A percentile compares a stretch with the other conserved stretches of the same genome.
Evolutionary conservation across 2,113 vertebrate species (phyloP).

Genomic region (Penelope pileata): DNA sequence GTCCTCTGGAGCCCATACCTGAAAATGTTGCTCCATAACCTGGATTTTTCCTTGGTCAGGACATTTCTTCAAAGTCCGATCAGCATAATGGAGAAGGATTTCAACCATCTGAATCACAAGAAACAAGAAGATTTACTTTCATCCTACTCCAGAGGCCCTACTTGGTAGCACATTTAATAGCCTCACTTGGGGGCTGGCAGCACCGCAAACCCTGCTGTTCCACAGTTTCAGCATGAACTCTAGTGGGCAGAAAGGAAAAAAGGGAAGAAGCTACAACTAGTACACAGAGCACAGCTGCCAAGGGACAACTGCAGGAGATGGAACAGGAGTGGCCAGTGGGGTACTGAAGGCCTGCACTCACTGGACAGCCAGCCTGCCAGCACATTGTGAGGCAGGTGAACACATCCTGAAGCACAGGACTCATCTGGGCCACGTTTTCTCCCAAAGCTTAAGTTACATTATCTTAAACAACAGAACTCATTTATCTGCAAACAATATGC

Average conservation of each 20-base stretch:
- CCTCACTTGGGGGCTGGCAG: not conserved
- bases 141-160: not conserved
- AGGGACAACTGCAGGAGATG: not conserved
- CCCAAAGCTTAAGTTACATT: not conserved
- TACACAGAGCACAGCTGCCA: not conserved
- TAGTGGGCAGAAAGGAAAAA: not conserved
- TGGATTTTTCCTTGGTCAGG: slow-evolving; percentile 96
- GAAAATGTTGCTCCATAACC: slow-evolving; percentile 95
- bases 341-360: not conserved
- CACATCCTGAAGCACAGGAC: not conserved
- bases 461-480: not conserved
- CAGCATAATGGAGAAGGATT: slow-evolving; percentile 90
- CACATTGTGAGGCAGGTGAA: not conserved
- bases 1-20: slow-evolving; percentile 73
- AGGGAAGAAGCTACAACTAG: not conserved
- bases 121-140: not conserved
- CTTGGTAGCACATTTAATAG: not conserved
- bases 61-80: slow-evolving; percentile 90
- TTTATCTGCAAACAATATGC: not conserved
- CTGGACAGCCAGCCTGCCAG: not conserved
- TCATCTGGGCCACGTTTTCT: not conserved
- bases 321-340: not conserved
- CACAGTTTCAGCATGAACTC: not conserved
- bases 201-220: not conserved
- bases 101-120: slow-evolving; percentile 87